phyloP scores from a whole-genome alignment of 2,888 invertebrate genomes.

The Drosophila phalerata region DNA sequence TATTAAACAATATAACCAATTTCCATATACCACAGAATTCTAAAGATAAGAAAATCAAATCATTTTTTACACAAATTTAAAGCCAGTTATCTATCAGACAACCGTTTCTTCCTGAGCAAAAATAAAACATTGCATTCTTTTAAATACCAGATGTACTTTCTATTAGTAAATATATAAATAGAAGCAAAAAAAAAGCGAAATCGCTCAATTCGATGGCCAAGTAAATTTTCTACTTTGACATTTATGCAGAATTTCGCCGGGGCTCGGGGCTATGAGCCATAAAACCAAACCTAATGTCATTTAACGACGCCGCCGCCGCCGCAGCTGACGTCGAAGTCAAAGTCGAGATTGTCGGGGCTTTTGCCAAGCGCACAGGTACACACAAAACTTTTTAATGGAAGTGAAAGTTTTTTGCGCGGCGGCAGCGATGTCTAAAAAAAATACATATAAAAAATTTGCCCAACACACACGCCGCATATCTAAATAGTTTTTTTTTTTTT shows the following conservation, averaged over 20 bases:
- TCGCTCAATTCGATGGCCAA: conserved; percentile 56
- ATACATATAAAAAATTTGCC: conserved; percentile 37
- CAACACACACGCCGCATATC: conserved; percentile 64
- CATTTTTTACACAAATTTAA: neutral
- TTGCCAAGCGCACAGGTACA: conserved; percentile 71
- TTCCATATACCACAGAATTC: no score
- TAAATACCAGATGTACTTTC: conserved; percentile 32
- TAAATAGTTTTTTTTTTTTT: conserved; percentile 52
- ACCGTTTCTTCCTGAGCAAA: neutral
- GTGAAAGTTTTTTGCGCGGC: conserved; percentile 74
- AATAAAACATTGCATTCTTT: neutral
- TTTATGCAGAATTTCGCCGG: conserved; percentile 76
- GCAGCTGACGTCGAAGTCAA: conserved; percentile 23
- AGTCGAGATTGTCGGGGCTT: conserved; percentile 52
- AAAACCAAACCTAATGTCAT: conserved; percentile 78
- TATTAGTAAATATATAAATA: conserved; percentile 24
- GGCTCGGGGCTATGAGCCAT: conserved; percentile 51
- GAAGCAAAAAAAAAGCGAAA: conserved; percentile 67
- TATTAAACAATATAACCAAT: no score
- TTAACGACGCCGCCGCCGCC: conserved; percentile 53
- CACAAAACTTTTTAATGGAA: conserved; percentile 76
- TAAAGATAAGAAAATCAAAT: no score
- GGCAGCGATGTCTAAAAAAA: conserved; percentile 58
- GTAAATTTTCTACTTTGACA: conserved; percentile 72
- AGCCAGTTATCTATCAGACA: neutral